Percentiles rank a stretch among this genome's conserved stretches.
Conservation (phyloP, 1,140 invertebrate species). For the Caenorhabditis tropicalis region DNA sequence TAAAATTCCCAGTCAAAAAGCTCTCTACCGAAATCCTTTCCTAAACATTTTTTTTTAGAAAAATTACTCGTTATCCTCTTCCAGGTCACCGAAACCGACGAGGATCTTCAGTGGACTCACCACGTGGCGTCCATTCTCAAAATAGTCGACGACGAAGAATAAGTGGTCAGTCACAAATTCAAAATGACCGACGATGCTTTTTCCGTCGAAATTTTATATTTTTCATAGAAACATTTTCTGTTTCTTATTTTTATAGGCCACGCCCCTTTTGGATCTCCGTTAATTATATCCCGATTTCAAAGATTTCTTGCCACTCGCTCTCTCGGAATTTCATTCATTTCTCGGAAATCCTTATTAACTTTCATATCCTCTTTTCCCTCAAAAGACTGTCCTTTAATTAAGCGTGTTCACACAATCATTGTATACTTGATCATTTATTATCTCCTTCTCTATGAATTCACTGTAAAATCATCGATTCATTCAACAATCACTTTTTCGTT, state of each 20-base stretch:
- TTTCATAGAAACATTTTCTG: background rate
- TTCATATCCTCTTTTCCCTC: too few relatives aligned
- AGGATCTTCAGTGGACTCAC: background rate
- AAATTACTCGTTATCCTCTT: background rate
- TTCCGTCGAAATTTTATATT: constrained; percentile 1
- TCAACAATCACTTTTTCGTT: background rate
- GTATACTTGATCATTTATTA: too few relatives aligned
- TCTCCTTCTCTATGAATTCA: background rate
- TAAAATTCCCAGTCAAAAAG: too few relatives aligned
- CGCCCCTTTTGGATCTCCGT: too few relatives aligned
- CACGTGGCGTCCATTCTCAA: background rate
- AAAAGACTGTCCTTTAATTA: too few relatives aligned
- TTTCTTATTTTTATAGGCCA: background rate
- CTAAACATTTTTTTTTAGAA: too few relatives aligned
- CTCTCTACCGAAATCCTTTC: too few relatives aligned
- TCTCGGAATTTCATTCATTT: too few relatives aligned
- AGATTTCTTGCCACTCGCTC: too few relatives aligned
- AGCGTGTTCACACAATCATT: too few relatives aligned
- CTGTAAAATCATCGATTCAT: background rate
- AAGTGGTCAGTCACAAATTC: background rate
- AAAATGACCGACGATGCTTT: background rate
- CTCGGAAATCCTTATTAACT: too few relatives aligned
- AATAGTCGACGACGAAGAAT: constrained; percentile 11
- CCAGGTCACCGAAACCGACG: background rate
- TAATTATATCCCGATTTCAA: too few relatives aligned